These are phyloP conservation scores for Fragum fragum DNA, from an alignment of 2,888 invertebrate genomes.

Conservation along the genomic window DNA sequence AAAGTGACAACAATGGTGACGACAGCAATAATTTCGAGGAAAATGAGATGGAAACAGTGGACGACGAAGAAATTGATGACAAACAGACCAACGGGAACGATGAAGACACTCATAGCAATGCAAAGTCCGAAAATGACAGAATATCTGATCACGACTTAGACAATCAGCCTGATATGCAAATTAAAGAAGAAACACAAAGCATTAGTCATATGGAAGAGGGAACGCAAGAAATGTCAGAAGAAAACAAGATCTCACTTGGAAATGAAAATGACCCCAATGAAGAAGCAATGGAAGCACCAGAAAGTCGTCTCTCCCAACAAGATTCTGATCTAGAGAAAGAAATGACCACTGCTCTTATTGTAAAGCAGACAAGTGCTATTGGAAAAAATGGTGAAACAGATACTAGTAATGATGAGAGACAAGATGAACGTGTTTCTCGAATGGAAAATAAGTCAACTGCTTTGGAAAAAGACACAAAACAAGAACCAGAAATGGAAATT, in stretches of 20 bases:
- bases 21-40: not conserved
- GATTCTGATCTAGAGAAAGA: not conserved
- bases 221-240: not conserved
- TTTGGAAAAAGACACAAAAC: no score
- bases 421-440: no score
- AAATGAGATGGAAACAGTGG: not conserved
- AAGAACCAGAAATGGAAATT: no score
- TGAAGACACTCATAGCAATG: no score
- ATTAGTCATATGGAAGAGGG: not conserved
- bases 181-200: not conserved
- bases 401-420: not conserved
- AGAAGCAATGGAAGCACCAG: not conserved
- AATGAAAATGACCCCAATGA: not conserved
- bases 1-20: not conserved
- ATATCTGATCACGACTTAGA: no score
- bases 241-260: not conserved
- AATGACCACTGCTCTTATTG: no score
- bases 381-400: not conserved
- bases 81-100: not conserved
- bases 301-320: not conserved
- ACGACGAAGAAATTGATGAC: conserved; percentile 7
- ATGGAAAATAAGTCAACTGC: no score
- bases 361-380: no score
- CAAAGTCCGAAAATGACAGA: no score
- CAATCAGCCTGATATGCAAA: no score